Base-by-base conservation (phyloP, 2,797 vertebrate genomes). In the Streptopelia turtur region DNA sequence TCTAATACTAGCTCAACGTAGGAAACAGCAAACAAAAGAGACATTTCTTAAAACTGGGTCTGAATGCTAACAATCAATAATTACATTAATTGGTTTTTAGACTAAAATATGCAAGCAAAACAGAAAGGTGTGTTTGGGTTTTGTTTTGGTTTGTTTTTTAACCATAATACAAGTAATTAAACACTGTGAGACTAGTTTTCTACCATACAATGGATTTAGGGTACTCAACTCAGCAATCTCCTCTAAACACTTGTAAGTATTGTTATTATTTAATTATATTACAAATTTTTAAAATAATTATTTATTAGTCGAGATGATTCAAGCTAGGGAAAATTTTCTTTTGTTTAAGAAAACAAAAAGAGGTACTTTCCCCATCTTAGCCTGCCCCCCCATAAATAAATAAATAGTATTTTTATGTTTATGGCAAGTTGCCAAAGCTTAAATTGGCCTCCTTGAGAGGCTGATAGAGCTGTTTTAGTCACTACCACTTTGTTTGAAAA, bases 361-460 rank as follows among this genome's bases (percentile, higher is more conserved):
- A 50, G 59, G 33, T 30, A 82, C 56, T 92, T 83, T 47, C 13
- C 21, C 8, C 21, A 77, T 71, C 20, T 69, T 45, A 92, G 78
- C 21, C 14, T 17, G 25, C n/a, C n/a, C 63, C 24, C 10, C 18
- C 47, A 59, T 75, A 87, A 83, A 64, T 82, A 97, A 94, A 93
- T 95, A 89, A 95, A 96, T 79, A 75, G 76, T 64, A 96, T 65
- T 95, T 97, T 95, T 94, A 92, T 92, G 95, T 81, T 94, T 83
- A 76, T 97, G 96, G 97, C 95, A 97, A 88, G 63, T 76, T 94
- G 95, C 95, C 97, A 97, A 60, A 70, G 66, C 96, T 97, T 94
- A 95, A 97, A 96, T 76, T 87, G 86, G 86, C 82, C 95, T 95
- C 87, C 90, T 87, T 97, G 86, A 93, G 94, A 88, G 82, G 91